Conservation (phyloP, 2,888 invertebrate genomes). For the Ceratothoa steindachneri region DNA sequence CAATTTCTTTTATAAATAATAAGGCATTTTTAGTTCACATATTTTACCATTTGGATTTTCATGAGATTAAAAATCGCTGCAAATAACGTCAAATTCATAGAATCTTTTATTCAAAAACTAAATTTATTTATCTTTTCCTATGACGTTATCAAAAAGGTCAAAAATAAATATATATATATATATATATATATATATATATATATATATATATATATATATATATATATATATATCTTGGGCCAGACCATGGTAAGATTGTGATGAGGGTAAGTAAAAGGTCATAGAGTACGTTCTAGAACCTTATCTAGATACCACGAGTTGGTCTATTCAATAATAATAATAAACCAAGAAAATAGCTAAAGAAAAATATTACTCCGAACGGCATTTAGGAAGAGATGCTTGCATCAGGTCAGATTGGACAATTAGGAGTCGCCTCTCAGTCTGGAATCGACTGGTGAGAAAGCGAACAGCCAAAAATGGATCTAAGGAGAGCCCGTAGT, state of each 20-base stretch:
- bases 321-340: not conserved
- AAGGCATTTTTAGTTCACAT: not conserved
- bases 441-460: not conserved
- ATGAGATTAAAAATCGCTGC: not conserved
- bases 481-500: too few species aligned
- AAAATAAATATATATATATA: not conserved
- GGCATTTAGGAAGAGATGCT: not conserved
- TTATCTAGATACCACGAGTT: not conserved
- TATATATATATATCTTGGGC: not conserved
- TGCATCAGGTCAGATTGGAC: not conserved
- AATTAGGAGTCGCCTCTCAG: not conserved
- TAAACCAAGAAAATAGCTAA: not conserved
- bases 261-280: not conserved
- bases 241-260: not conserved
- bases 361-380: not conserved
- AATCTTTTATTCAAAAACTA: not conserved
- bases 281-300: not conserved
- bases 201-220: conserved; percentile 4
- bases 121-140: not conserved
- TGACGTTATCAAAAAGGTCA: not conserved
- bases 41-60: not conserved
- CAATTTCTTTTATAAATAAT: not conserved
- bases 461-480: not conserved
- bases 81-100: not conserved
- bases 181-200: not conserved